Conservation (phyloP, 2,888 invertebrate species). For the Kuschelorhynchus macadamiae region DNA sequence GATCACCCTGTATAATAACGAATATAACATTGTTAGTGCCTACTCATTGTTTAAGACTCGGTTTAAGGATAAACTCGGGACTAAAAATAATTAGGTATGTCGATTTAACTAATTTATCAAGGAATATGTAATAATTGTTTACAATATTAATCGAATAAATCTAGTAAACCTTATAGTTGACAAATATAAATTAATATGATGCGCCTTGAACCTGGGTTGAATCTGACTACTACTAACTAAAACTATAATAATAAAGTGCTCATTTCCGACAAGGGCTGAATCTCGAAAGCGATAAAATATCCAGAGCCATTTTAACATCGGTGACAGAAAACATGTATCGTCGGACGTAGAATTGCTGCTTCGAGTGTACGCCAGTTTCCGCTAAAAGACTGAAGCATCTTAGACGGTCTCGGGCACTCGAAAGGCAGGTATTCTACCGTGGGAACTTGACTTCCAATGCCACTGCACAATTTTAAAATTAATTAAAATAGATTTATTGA, state of each 20-base stretch:
- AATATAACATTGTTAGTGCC: too few relatives aligned
- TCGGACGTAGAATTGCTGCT: conserved; percentile 38
- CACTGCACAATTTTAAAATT: conserved; percentile 66
- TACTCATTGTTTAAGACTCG: too few relatives aligned
- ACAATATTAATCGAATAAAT: too few relatives aligned
- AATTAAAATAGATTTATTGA: conserved; percentile 68
- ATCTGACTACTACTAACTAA: too few relatives aligned
- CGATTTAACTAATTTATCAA: too few relatives aligned
- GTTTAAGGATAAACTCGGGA: too few relatives aligned
- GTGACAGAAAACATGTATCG: conserved; percentile 44
- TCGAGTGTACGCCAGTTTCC: conserved; percentile 61
- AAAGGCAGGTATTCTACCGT: conserved; percentile 64
- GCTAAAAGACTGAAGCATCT: conserved; percentile 66
- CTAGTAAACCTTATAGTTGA: too few relatives aligned
- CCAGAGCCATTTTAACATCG: conserved; percentile 20
- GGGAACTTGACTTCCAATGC: conserved; percentile 61
- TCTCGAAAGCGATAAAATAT: conserved; percentile 31
- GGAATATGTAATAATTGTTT: too few relatives aligned
- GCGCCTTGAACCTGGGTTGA: too few relatives aligned
- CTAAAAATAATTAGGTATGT: too few relatives aligned
- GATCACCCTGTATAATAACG: too few relatives aligned
- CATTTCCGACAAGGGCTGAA: conserved; percentile 23
- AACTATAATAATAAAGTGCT: not conserved
- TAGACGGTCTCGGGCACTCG: conserved; percentile 58
- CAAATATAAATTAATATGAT: too few relatives aligned